Percentiles rank a stretch among this genome's conserved stretches.
phyloP scores from a whole-genome alignment of 37 sponge, comb jelly and placozoan genomes.

The Bolinopsis microptera region DNA sequence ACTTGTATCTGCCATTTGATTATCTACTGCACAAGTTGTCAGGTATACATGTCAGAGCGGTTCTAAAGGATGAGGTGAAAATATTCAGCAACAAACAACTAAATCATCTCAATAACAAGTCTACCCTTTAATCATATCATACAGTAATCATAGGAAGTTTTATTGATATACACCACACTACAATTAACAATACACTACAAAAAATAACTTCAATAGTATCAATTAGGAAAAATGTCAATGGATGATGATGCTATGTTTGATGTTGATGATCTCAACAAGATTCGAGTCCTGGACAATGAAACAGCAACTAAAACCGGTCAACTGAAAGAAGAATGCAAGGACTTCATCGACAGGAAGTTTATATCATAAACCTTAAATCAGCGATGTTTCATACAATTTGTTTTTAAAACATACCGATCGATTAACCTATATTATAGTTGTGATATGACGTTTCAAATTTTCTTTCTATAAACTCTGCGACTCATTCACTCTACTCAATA shows the following conservation, averaged over 20 bases:
- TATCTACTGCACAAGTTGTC: too few relatives aligned
- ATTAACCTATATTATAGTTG: background rate
- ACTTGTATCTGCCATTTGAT: too few relatives aligned
- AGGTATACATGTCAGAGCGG: too few relatives aligned
- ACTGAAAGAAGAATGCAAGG: constrained; percentile 93
- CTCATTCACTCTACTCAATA: background rate
- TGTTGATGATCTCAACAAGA: constrained; percentile 88
- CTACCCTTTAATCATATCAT: too few relatives aligned
- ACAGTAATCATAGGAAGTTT: too few relatives aligned
- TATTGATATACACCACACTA: too few relatives aligned
- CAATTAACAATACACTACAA: too few relatives aligned
- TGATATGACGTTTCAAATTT: background rate
- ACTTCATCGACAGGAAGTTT: constrained; percentile 90
- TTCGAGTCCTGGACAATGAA: constrained; percentile 79
- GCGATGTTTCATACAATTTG: background rate
- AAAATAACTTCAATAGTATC: background rate
- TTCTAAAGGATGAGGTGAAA: too few relatives aligned
- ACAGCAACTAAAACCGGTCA: constrained; percentile 71
- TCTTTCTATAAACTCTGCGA: background rate
- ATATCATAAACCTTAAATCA: too few relatives aligned
- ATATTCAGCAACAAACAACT: too few relatives aligned
- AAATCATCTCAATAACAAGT: too few relatives aligned
- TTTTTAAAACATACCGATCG: too few relatives aligned
- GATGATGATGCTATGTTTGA: constrained; percentile 69
- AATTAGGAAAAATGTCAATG: background rate